phyloP scores from a whole-genome alignment of 2,888 invertebrate species.

The Pristionchus exspectatus region DNA sequence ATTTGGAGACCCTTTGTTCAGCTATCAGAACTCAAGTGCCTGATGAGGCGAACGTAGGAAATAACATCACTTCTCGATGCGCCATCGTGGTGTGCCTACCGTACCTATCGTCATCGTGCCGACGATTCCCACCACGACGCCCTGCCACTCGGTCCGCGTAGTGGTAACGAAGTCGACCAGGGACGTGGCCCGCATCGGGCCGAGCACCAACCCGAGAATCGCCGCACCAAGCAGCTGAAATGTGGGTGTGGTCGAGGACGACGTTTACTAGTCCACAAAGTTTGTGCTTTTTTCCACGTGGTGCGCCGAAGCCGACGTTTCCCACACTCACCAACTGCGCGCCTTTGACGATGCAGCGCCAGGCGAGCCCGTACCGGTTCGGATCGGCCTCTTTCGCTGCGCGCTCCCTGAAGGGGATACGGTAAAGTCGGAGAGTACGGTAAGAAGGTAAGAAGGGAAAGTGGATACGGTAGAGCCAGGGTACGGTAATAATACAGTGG shows the following conservation, averaged over 20 bases:
- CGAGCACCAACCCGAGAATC: constrained; percentile 72
- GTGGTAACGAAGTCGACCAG: constrained; percentile 72
- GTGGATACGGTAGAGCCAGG: too few relatives aligned
- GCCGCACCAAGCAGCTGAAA: constrained; percentile 72
- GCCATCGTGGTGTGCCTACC: neutral
- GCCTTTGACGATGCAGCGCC: constrained; percentile 15
- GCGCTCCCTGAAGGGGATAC: neutral
- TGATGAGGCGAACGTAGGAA: neutral
- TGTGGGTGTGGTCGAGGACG: neutral
- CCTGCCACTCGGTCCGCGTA: constrained; percentile 66
- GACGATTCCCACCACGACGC: constrained; percentile 66
- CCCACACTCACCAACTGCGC: constrained; percentile 30
- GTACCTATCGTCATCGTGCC: constrained; percentile 61
- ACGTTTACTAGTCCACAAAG: neutral
- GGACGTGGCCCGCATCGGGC: constrained; percentile 69
- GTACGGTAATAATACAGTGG: too few relatives aligned
- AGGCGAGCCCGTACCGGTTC: constrained; percentile 14
- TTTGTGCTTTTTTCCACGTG: too few relatives aligned
- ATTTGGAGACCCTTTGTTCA: neutral
- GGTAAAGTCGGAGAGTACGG: neutral
- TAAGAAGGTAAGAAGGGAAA: too few relatives aligned
- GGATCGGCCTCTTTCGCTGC: neutral
- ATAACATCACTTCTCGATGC: neutral
- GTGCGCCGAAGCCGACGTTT: neutral
- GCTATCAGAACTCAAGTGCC: too few relatives aligned